Base-by-base conservation (phyloP, 2,113 vertebrate genomes). In the Centropus unirufus region DNA sequence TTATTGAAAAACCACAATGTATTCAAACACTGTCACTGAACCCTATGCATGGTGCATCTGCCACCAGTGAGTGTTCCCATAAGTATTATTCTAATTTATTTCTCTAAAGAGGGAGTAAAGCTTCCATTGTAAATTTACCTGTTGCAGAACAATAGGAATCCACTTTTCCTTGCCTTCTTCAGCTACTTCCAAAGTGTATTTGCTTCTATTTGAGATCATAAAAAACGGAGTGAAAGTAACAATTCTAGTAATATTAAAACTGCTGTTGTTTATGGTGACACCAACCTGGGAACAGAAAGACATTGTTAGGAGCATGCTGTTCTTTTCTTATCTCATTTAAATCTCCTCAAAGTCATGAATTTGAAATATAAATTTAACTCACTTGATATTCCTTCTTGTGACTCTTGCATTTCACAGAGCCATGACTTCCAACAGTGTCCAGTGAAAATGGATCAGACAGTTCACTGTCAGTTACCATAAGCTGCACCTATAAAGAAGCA, bases 191-290 rank as follows among this genome's bases (percentile, higher is more conserved):
- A 99, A 94, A 36, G 81, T 96, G 68, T 98, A 98, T 87, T 98
- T 99, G 90, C 99, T 99, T 98, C 98, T 98, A 96, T 99, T 99
- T 92, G 99, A 98, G 96, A 99, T 97, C 98, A 99, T 98, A 97
- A 98, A 99, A 97, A 99, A 99, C 5, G 99, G 99, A 75, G 99
- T 98, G 93, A 99, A 99, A 73, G 98, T 99, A 89, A 99, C 99
- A 88, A 99, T 99, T 94, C 99, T 99, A 11, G 99, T 99, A 96
- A 99, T 97, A 89, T 99, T 99, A 98, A 99, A 99, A 96, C 99
- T 99, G 98, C 98, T 99, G 21, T 98, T 97, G 72, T 99, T 98
- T 66, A 99, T 99, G 94, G 99, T 99, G 94, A 99, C 98, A 66
- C 99, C 99, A 8, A 99, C 99, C 99, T 99, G 76, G 34, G 52